Evolutionary conservation across 2,113 vertebrate genomes (phyloP), one percentile per base, ranked within the genome.

Genomic region (Lepus americanus): DNA sequence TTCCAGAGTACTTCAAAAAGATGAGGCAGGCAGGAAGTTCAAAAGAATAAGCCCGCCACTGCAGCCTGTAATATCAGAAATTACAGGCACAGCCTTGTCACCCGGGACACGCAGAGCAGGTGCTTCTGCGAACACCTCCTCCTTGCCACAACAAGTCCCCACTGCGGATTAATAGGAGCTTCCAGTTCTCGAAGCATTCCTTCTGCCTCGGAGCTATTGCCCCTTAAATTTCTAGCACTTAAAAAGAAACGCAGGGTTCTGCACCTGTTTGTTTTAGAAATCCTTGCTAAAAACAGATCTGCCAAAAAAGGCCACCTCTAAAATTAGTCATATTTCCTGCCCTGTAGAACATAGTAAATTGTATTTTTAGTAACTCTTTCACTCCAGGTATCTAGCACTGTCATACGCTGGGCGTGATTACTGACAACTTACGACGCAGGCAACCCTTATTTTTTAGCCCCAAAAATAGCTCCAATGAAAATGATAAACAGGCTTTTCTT

Each of bases 331-430:
- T 89, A 97, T 94, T 96, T 94, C 97, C 87, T 98, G 94, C 94
- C 90, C 6, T 33, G 93, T 76, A 95, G 84, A 92, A 97, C 94
- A 85, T 91, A 94, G 96, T 94, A 97, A 97, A 94, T 9, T 44
- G 39, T 98, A 98, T 98, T 98, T 98, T 98, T 98, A 98, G 98
- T 93, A 72, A 2, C 87, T 84, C 92, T 82, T 98, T 97, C 96
- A 92, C 94, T 97, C 94, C 97, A 94, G 90, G 95, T 97, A 97
- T 16, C 89, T 95, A 87, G 93, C 36, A 83, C 33, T 31, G 85
- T 81, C 84, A 19, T 81, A 90, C 90, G 96, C 90, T 67, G 55
- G 61, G 95, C 85, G 74, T 80, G 93, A 96, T 95, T 94, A 94
- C 23, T 64, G 92, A 95, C 64, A 97, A 88, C 96, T 92, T 55